Base-by-base conservation (phyloP, 1,140 invertebrate species). In the Aricia agestis region DNA sequence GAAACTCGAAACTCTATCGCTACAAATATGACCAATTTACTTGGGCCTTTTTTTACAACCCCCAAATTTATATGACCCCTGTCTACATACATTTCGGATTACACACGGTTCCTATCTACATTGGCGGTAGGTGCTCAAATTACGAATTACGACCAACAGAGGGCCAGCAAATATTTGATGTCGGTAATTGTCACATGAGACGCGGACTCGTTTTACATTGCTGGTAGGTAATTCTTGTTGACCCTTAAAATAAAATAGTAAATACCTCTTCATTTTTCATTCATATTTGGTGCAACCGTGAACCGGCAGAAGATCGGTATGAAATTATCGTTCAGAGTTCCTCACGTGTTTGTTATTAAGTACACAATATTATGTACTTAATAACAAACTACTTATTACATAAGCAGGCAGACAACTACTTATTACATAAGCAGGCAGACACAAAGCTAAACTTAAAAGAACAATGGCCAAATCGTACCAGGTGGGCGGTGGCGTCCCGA, bases 141-240 rank as follows among this genome's bases (percentile, higher is more conserved):
- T 89, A 85, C 88, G 77, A 80, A 79, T 88, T 84, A 88, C 86
- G 85, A 81, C 76, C 85, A 77, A 81, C 82, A 80, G 79, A 85
- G 85, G 86, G 82, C 83, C 80, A 78, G 87, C 85, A 89, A 87
- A 91, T 86, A 86, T 87, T 91, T 87, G 86, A 85, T 73, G 78
- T 78, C 77, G 75, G 85, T 89, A 90, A 90, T 89, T 89, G 88
- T 78, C 87, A 90, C 78, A 78, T 74, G 88, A 90, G 80, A 87
- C 75, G 66, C 58, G 59, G 76, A 79, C 78, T 88, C 83, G 65
- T 70, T 72, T 90, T 87, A 84, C 81, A 71, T 72, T 58, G 77
- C 72, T 65, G 9, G 45, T 52, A 13, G 45, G 11, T 52, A 52
- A 72, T 74, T 32, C 81, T 42, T 71, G 75, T 73, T 79, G 80